Evolutionary conservation across 2,797 vertebrate species (phyloP).

Genomic region (Choloepus didactylus): DNA sequence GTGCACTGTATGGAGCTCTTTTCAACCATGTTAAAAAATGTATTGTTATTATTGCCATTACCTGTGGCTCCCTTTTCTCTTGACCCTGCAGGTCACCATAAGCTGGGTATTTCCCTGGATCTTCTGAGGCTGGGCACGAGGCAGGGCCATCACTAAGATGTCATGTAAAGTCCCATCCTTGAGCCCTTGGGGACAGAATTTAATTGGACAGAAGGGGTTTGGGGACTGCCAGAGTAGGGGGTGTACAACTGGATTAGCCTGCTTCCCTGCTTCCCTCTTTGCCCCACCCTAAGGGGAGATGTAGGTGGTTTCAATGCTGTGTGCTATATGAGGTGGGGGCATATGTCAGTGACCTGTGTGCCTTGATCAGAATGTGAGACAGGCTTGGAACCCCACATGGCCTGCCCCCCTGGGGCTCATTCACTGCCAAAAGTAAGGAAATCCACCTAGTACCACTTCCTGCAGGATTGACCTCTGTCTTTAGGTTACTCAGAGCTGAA

Average conservation of each 20-base stretch:
- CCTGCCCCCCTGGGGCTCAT: not conserved
- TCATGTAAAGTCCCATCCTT: not conserved
- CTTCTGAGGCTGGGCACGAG: not conserved
- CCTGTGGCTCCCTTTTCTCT: not conserved
- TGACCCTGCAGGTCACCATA: not conserved
- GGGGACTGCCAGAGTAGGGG: not conserved
- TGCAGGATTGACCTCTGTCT: not conserved
- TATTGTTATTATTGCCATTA: not conserved
- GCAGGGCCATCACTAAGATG: not conserved
- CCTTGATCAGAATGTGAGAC: not conserved
- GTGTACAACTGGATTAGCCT: not conserved
- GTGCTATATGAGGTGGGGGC: not conserved
- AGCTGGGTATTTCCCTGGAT: not conserved
- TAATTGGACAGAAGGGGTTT: not conserved
- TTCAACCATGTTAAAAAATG: not conserved
- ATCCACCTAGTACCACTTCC: too few species aligned
- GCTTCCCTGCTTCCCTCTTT: not conserved
- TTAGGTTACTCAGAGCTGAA: not conserved
- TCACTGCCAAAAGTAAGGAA: not conserved
- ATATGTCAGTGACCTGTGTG: fast-evolving
- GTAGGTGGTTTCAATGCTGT: not conserved
- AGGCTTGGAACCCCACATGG: not conserved
- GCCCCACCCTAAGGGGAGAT: not conserved
- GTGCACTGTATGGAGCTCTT: not conserved
- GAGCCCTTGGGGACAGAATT: not conserved